These are phyloP conservation scores for Microtus oregoni DNA, from an alignment of 2,113 vertebrate species.

Conservation along the genomic window DNA sequence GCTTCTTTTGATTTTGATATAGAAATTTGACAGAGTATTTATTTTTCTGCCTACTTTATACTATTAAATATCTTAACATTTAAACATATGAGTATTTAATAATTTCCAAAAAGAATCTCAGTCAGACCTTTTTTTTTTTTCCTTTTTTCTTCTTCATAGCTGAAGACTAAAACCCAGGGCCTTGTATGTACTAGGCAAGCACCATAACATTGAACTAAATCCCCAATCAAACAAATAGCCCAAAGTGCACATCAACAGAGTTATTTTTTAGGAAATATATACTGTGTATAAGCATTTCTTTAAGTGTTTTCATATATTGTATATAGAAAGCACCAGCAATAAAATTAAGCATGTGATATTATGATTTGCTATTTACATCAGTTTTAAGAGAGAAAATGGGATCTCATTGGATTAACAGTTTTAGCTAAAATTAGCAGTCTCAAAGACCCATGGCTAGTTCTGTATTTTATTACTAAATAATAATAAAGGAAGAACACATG, in stretches of 20 bases:
- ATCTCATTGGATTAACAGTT: neutral
- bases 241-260: neutral
- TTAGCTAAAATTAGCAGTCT: neutral
- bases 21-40: neutral
- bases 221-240: neutral
- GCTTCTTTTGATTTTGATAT: neutral
- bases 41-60: neutral
- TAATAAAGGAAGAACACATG: neutral
- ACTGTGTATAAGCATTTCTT: neutral
- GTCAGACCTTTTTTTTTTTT: neutral
- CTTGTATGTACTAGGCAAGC: neutral
- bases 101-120: neutral
- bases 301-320: neutral
- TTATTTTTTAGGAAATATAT: neutral
- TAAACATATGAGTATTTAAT: neutral
- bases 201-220: neutral
- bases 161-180: neutral
- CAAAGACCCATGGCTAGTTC: neutral
- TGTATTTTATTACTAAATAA: neutral
- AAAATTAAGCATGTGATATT: neutral
- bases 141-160: neutral
- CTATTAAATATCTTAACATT: neutral
- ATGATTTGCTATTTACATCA: neutral
- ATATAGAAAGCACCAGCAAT: neutral
- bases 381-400: neutral